Base-by-base conservation (phyloP, 1,140 invertebrate species). In the Drosophila saltans region DNA sequence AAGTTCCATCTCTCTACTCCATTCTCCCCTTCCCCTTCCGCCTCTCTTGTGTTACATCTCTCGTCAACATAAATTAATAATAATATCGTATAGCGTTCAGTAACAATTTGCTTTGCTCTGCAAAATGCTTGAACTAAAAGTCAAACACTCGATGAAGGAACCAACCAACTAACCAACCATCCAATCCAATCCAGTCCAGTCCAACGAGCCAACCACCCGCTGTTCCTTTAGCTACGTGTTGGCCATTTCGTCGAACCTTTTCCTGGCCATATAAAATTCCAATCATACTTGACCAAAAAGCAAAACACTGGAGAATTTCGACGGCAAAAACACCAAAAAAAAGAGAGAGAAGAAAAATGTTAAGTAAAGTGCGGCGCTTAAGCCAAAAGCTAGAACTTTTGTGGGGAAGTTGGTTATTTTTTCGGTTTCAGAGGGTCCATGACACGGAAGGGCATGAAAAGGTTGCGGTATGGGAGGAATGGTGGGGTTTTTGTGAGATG, bases 61-160 rank as follows among this genome's bases (percentile, higher is more conserved):
- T 57, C 61, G 55, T 63, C 76, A 36, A 83, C 83, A 88, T 88
- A 88, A 88, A 88, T 88, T 88, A 88, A 88, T 88, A 88, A 88
- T 88, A 88, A 89, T 78, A 83, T 78, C 68, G 61, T 56, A 72
- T 63, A 72, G 71, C 75, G 81, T 61, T 78, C 83, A 78, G 83
- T 88, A 86, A 88, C 83, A 88, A 88, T 88, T 83, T 88, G 83
- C 82, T 86, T 82, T 86, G 79, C 82, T 88, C 75, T 88, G 82
- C 83, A 88, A 86, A 86, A 86, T 80, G 72, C 66, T 68, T 69
- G 73, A 84, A 85, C 75, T 82, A 80, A 88, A 88, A 82, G 82
- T 88, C 82, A 86, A 86, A 88, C 75, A 82, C 68, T 80, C 78
- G 71, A 80, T 56, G 33, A 26, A 11, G 45, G 16, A 21, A 48